Evolutionary conservation across 2,113 vertebrate species (phyloP), one percentile per base, ranked within the genome.

Genomic region (Perca flavescens): DNA sequence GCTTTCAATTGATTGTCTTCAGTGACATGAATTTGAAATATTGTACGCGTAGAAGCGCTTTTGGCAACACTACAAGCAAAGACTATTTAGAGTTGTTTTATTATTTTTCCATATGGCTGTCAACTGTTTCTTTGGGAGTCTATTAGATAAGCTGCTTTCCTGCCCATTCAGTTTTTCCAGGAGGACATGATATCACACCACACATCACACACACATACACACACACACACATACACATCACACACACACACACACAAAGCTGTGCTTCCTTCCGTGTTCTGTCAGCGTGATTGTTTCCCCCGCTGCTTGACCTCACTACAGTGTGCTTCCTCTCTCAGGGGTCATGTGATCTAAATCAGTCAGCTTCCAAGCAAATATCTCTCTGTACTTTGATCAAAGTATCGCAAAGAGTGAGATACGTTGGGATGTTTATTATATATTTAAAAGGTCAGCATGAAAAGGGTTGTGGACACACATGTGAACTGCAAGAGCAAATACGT

Each of bases 241-340:
- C 80, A 80, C 70, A 73, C 47, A 71, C 25, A 64, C 21, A 43
- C 8, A 63, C 36, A 19, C 79, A 17, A 10, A 28, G 69, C 88
- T 85, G 78, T 70, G 78, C 86, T 94, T 94, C 94, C 94, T 94
- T 92, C 91, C 91, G 5, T 82, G 77, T 90, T 86, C 90, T 80
- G 82, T 91, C 84, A 78, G 81, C 34, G 57, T 67, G 82, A 91
- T 91, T 88, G 89, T 92, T 92, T 93, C 86, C 88, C 80, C 74
- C 46, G 60, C 81, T 68, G 83, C 25, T 78, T 85, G 90, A 94
- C 94, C 91, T 89, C 86, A 73, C 75, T 49, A 62, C 63, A 19
- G 81, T 80, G 63, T 43, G 34, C 81, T 88, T 92, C 87, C 90
- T 87, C 69, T 75, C 57, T 28, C 72, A 17, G 72, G 49, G 84